Percentiles rank a stretch among this genome's conserved stretches.
Evolutionary conservation across 2,113 vertebrate species (phyloP).

Genomic region (Sapajus apella): DNA sequence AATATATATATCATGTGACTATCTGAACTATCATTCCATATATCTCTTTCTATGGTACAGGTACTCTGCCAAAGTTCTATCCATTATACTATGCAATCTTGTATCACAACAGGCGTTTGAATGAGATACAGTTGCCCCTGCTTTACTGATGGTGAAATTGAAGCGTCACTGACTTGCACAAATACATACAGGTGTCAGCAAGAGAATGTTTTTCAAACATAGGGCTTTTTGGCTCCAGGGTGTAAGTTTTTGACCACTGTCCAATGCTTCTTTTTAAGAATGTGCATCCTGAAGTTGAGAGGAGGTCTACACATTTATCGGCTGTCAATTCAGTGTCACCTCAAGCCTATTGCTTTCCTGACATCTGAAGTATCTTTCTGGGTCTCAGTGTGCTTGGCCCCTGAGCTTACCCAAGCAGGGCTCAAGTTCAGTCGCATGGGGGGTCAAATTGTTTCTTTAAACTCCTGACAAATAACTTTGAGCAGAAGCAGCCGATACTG

Average conservation of each 20-base stretch:
- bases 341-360: background rate
- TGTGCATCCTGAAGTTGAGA: background rate
- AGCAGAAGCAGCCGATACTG: background rate
- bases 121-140: background rate
- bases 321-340: background rate
- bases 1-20: background rate
- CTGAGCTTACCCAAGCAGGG: no score
- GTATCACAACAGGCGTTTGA: background rate
- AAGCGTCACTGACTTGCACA: background rate
- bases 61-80: background rate
- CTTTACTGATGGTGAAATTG: background rate
- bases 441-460: background rate
- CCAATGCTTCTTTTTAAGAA: background rate
- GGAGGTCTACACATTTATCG: fast-evolving
- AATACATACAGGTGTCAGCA: background rate
- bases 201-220: background rate
- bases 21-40: background rate
- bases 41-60: background rate
- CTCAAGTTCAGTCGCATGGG: background rate
- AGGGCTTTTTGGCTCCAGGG: background rate
- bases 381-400: background rate
- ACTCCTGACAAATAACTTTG: background rate
- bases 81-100: background rate
- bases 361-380: background rate
- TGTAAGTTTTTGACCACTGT: background rate